Base-by-base conservation (phyloP, 2,797 vertebrate species). In the Erpetoichthys calabaricus region DNA sequence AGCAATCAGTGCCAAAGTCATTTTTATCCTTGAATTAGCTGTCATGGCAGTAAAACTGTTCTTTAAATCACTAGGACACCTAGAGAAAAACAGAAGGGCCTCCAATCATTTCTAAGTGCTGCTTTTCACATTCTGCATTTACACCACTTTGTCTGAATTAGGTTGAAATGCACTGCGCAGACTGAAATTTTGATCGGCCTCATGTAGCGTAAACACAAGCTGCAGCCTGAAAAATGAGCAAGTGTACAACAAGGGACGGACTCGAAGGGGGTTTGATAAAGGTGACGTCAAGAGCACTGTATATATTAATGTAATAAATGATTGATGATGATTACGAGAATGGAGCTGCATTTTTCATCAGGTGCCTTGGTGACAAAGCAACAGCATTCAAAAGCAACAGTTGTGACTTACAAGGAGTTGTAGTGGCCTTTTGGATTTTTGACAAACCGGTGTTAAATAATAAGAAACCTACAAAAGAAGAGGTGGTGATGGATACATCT, bases 11-110 rank as follows among this genome's bases (percentile, higher is more conserved):
- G 49, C 45, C 45, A 56, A 64, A 68, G 62, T 65, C 70, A 64
- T 71, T 76, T 73, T 72, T 74, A 64, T 72, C 56, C 66, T 25
- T 63, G 60, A 62, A 72, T 71, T 74, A 64, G 62, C 71, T 75
- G 59, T 72, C 63, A 68, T 47, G 44, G 57, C 53, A 56, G 62
- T 74, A 56, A 67, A 72, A 4, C 44, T 68, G 46, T 51, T 72
- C 4, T 60, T 68, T 73, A 68, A 76, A 69, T 75, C 44, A 61
- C 62, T 67, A 67, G 62, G 63, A 62, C 45, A 57, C 59, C 62
- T 56, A 56, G 56, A 69, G 56, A 57, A 59, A 72, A 75, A 64
- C 44, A 60, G 6, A 53, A n/a, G 7, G 42, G 2, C 42, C 57
- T 61, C 53, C 62, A 55, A 56, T 57, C 4, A 58, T 57, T 59